phyloP scores from a whole-genome alignment of 2,797 vertebrate species.

The Sciurus vulgaris region DNA sequence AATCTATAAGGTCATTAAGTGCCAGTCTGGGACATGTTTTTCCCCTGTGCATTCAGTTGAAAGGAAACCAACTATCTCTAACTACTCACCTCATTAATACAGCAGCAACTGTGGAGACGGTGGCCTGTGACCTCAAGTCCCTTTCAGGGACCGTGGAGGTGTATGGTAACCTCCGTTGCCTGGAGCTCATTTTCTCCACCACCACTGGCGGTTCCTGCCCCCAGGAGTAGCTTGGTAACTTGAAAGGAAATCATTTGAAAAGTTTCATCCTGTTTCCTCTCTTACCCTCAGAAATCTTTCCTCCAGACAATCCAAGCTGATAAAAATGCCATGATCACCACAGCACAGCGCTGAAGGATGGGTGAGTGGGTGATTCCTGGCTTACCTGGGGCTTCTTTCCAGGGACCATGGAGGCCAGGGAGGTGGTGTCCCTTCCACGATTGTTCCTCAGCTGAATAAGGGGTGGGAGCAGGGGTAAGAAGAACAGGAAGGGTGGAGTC shows the following conservation, averaged over 20 bases:
- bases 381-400: not conserved
- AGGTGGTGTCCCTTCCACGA: not conserved
- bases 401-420: not conserved
- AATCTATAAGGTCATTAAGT: not conserved
- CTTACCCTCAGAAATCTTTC: not conserved
- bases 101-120: not conserved
- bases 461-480: not conserved
- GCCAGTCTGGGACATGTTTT: not conserved
- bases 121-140: not conserved
- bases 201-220: not conserved
- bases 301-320: not conserved
- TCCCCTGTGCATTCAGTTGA: not conserved
- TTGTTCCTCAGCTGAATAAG: not conserved
- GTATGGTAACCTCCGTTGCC: not conserved
- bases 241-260: not conserved
- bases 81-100: not conserved
- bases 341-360: accelerated
- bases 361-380: accelerated
- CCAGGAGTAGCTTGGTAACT: not conserved
- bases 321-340: not conserved
- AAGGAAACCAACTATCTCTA: not conserved
- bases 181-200: not conserved
- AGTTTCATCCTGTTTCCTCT: not conserved
- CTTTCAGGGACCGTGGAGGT: not conserved
- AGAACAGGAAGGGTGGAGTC: not conserved